phyloP scores from a whole-genome alignment of 2,113 vertebrate genomes.

The Lota lota region DNA sequence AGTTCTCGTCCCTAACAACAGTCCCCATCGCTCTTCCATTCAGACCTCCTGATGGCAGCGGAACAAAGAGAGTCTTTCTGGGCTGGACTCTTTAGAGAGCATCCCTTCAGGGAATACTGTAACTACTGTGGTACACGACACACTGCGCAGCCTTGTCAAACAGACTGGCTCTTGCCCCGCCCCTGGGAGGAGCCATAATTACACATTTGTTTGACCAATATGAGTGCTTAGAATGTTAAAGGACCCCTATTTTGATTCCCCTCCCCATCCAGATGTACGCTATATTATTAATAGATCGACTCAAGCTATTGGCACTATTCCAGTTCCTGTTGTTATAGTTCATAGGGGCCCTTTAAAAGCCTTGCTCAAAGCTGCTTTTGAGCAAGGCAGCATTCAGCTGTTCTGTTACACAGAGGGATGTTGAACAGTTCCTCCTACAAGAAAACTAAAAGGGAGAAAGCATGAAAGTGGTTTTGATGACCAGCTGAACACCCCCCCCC shows the following conservation, averaged over 20 bases:
- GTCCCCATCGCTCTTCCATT: background rate
- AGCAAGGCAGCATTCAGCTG: too few species aligned
- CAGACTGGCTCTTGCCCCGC: background rate
- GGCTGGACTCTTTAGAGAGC: background rate
- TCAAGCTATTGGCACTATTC: too few species aligned
- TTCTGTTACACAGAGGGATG: too few species aligned
- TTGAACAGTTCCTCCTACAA: too few species aligned
- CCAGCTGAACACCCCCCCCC: background rate
- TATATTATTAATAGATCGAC: too few species aligned
- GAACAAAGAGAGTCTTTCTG: background rate
- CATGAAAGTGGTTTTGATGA: too few species aligned
- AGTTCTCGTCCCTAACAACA: background rate
- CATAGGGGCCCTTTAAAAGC: too few species aligned
- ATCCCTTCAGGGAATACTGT: background rate
- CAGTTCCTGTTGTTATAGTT: too few species aligned
- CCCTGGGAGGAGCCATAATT: background rate
- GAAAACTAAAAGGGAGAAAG: background rate
- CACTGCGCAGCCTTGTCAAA: background rate
- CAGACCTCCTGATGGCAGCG: background rate
- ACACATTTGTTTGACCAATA: background rate
- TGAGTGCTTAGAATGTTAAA: too few species aligned
- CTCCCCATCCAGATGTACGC: too few species aligned
- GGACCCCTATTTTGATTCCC: too few species aligned
- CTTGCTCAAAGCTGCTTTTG: too few species aligned
- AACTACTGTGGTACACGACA: background rate